Evolutionary conservation across 1,140 invertebrate species (phyloP), one percentile per base, ranked within the genome.

Genomic region (Ectropis grisescens): DNA sequence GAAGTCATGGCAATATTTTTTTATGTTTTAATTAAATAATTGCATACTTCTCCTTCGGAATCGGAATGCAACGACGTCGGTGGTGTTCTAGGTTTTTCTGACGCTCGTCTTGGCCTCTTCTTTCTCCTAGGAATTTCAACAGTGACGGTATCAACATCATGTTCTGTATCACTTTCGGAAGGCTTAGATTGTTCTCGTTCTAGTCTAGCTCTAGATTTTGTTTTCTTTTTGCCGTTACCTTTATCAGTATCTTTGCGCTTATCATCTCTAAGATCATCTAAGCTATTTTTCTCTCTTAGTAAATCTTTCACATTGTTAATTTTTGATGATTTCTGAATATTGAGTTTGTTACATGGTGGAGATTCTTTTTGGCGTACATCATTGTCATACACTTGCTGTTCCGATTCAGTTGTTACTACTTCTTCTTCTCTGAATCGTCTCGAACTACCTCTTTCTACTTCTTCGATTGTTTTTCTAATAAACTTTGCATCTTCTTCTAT

Each of bases 101-200:
- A 79, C 8, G 65, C 55, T 27, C 69, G 46, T 36, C 78, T 50
- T 2, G 70, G 67, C 31, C 76, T 58, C 52, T 84, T 84, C 13
- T 69, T 48, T 55, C 82, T 56, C 42, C 72, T 68, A 2, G 82
- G 82, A 47, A 84, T 81, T 47, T 84, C 82, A 1, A 84, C 76
- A 11, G 82, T 84, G 0, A 84, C 71, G 2, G 80, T 84, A 40
- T 79, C 78, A 0, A 82, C 65, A 14, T 82, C 79, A 3, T 52
- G 68, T 34, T 82, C 82, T 1, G 71, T 74, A 37, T 84, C 82
- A 45, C 66, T 82, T 31, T 82, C 80, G 6, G 82, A 82, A n/a
- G 81, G 82, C 32, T 82, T 76, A 1, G 82, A 84, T 37, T 78
- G 78, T 59, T 84, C 76, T 38, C 78, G 65, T 49, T 84, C 82